Evolutionary conservation across 2,797 vertebrate species (phyloP).

Genomic region (Syngnathus rostellatus): DNA sequence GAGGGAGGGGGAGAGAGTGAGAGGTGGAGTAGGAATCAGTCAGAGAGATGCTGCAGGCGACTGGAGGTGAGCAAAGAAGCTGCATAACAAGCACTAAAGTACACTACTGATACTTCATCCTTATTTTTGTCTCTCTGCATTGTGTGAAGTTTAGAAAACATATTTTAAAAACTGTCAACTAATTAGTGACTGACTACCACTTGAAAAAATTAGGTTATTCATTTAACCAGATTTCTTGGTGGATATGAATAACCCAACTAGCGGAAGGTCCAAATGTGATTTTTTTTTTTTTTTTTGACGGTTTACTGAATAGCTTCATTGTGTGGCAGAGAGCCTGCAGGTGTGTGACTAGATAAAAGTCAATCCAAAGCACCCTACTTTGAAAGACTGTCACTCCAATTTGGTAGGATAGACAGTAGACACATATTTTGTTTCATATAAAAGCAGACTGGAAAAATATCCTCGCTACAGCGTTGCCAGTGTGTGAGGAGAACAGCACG

Average conservation of each 20-base stretch:
- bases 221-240: too few relatives aligned
- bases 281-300: too few relatives aligned
- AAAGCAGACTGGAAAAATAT: too few relatives aligned
- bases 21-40: constrained; percentile 6
- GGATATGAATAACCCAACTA: too few relatives aligned
- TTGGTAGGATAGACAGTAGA: neutral
- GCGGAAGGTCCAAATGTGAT: too few relatives aligned
- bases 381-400: neutral
- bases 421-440: neutral
- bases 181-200: too few relatives aligned
- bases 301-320: neutral
- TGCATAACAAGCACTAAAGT: neutral
- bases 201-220: too few relatives aligned
- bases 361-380: neutral
- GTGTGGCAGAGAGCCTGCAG: constrained; percentile 6
- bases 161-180: neutral
- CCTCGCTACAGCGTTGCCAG: neutral
- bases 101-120: neutral
- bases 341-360: constrained; percentile 9
- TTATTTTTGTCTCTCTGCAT: neutral
- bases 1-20: constrained; percentile 15
- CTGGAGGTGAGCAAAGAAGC: constrained; percentile 24
- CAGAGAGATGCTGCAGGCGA: constrained; percentile 15
- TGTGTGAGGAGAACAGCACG: neutral
- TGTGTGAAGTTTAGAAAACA: neutral